phyloP scores from a whole-genome alignment of 2,113 vertebrate species.

The Apus apus region DNA sequence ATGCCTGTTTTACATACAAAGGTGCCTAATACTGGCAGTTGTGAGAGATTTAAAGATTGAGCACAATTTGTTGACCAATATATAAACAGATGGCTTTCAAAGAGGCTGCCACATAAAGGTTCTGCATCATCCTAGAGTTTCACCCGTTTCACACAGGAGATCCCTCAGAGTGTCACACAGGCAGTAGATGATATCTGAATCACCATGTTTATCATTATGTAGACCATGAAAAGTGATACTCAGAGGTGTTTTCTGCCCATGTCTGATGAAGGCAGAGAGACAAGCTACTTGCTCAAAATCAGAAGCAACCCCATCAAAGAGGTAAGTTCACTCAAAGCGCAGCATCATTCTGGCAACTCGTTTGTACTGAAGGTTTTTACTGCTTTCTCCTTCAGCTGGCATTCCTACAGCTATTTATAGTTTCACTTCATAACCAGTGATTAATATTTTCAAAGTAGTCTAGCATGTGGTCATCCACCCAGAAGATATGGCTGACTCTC shows the following conservation, averaged over 20 bases:
- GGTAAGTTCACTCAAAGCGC: not conserved
- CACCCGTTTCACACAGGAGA: not conserved
- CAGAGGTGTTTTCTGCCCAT: not conserved
- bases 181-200: not conserved
- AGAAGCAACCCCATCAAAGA: constrained; percentile 1
- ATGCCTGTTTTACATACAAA: not conserved
- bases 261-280: not conserved
- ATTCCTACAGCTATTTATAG: not conserved
- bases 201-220: not conserved
- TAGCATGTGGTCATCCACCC: not conserved
- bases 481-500: not conserved
- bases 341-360: not conserved
- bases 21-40: not conserved
- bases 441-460: not conserved
- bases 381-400: not conserved
- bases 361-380: not conserved
- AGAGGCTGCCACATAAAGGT: not conserved
- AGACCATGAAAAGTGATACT: not conserved
- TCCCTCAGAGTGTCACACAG: not conserved
- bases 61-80: not conserved
- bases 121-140: not conserved
- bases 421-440: not conserved
- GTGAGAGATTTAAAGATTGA: not conserved
- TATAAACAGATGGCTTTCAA: not conserved
- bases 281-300: not conserved